Conservation (phyloP, 2,797 vertebrate genomes). For the Smutsia gigantea region DNA sequence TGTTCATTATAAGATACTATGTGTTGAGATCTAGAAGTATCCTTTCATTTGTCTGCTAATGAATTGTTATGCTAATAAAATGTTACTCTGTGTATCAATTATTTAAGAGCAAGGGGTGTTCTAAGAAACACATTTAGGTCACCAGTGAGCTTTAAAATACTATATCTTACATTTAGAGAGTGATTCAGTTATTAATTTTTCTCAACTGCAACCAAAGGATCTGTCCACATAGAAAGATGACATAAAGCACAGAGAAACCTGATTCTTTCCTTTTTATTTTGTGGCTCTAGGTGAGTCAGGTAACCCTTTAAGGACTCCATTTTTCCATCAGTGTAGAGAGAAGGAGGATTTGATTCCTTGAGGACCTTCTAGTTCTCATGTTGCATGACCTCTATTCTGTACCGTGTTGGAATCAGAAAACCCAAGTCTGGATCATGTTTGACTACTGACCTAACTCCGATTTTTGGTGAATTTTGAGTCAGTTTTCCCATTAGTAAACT, state of each 20-base stretch:
- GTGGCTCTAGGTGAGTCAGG: neutral
- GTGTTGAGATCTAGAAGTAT: slow-evolving; percentile 32
- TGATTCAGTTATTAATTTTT: slow-evolving; percentile 28
- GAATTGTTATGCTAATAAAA: slow-evolving; percentile 65
- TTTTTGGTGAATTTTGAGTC: neutral
- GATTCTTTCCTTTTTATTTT: neutral
- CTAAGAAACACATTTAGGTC: neutral
- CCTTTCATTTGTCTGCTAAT: slow-evolving; percentile 68
- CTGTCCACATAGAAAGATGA: neutral
- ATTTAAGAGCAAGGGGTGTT: slow-evolving; percentile 35
- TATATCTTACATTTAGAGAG: slow-evolving; percentile 1
- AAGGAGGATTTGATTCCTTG: neutral
- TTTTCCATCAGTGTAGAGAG: neutral
- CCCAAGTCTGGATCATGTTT: neutral
- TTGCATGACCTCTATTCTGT: neutral
- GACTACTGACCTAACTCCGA: neutral
- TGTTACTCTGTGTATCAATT: slow-evolving; percentile 49
- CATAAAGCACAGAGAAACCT: neutral
- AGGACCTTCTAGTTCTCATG: neutral
- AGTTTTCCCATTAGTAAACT: neutral
- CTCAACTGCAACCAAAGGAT: neutral
- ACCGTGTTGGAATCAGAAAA: neutral
- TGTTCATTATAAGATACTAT: slow-evolving; percentile 38
- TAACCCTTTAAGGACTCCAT: neutral
- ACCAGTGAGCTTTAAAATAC: slow-evolving; percentile 15